Base-by-base conservation (phyloP, 2,888 invertebrate genomes). In the Sinotaia quadrata region DNA sequence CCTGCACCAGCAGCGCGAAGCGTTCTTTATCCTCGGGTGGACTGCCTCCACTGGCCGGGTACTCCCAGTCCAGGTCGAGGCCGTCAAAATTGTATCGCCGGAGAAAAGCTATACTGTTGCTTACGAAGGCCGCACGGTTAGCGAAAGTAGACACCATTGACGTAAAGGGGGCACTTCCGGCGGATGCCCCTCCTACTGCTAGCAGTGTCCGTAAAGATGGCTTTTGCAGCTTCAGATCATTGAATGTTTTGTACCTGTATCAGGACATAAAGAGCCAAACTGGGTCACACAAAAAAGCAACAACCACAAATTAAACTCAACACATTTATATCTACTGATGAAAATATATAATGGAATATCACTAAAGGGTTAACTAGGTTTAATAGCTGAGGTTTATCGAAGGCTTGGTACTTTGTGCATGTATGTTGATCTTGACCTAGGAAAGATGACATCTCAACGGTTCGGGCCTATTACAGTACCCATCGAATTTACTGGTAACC, bases 181-280 rank as follows among this genome's bases (percentile, higher is more conserved):
- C 96, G 0, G 95, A 95, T 96, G 96, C 97, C 0, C 97, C 97
- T 18, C 97, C 97, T 65, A 97, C 87, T 1, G 95, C 95, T 37
- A 97, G 89, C 4, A 94, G 90, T 0, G 94, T 92, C 84, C 96
- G 96, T 44, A 95, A 90, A 0, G 94, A 94, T 0, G 86, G 85
- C 59, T 87, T 80, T 79, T 93, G 91, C 37, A 91, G 87, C 79
- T 92, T 92, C 47, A 92, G 90, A 0, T 92, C 91, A 44, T 65
- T 65, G 63, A 65, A 65, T 12, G 31, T 54, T 10, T 52, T 27
- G 34, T 65, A 65, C 24, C 63, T 61, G 61, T 3, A n/a, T 4
- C 41, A 41, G 18, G 10, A 18, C 10, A 41, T 18, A 41, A 12
- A 41, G 10, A 41, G 41, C 41, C 41, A 18, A 12, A 18, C 41